phyloP scores from a whole-genome alignment of 2,113 vertebrate species.

The Eira barbara region DNA sequence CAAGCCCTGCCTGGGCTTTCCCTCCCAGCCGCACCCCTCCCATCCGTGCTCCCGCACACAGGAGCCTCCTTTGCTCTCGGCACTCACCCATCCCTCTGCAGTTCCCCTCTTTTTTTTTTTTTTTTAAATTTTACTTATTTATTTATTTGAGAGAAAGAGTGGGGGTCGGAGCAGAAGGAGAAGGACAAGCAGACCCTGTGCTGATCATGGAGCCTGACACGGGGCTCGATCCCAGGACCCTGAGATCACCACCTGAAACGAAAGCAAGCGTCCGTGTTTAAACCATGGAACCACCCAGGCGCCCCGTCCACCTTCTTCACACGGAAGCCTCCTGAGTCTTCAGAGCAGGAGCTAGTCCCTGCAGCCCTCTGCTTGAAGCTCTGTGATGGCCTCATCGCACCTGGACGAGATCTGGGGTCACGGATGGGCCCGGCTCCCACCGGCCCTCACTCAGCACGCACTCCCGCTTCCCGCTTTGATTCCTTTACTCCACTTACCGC shows the following conservation, averaged over 20 bases:
- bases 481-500: background rate
- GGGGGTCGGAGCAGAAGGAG: background rate
- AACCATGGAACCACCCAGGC: background rate
- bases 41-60: fast-evolving
- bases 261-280: background rate
- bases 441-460: background rate
- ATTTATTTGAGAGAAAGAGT: background rate
- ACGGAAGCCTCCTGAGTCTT: fast-evolving
- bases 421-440: fast-evolving
- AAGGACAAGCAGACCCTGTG: background rate
- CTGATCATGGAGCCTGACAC: background rate
- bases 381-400: no score
- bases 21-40: background rate
- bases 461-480: fast-evolving
- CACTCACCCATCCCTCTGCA: background rate
- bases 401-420: background rate
- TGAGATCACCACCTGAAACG: background rate
- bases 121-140: background rate
- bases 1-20: background rate
- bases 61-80: background rate
- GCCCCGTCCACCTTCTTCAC: background rate
- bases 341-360: background rate
- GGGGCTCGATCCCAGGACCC: background rate
- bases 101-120: background rate
- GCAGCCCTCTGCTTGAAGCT: background rate